phyloP scores from a whole-genome alignment of 1,140 invertebrate species.

The Aethina tumida region DNA sequence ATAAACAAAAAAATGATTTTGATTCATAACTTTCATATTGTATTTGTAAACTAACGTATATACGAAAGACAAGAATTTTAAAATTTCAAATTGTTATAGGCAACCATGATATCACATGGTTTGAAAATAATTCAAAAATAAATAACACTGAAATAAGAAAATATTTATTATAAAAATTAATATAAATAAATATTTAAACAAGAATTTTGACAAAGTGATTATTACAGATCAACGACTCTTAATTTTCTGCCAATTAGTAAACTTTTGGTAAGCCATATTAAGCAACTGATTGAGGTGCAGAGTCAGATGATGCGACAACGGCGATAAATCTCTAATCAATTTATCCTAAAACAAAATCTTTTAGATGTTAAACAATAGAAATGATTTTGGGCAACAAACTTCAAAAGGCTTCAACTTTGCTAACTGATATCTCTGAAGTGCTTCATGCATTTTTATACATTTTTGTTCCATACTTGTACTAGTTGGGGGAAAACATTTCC shows the following conservation, averaged over 20 bases:
- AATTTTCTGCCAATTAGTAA: slow-evolving; percentile 72
- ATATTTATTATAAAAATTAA: too few species aligned
- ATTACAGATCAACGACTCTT: slow-evolving; percentile 62
- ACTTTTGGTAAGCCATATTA: slow-evolving; percentile 73
- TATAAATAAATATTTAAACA: too few species aligned
- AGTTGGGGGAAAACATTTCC: slow-evolving; percentile 86
- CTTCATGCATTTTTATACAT: slow-evolving; percentile 75
- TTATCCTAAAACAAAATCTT: slow-evolving; percentile 49
- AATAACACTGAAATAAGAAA: too few species aligned
- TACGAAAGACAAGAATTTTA: too few species aligned
- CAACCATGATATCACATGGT: too few species aligned
- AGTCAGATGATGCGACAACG: slow-evolving; percentile 70
- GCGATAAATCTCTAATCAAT: slow-evolving; percentile 65
- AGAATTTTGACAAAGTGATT: slow-evolving; percentile 19
- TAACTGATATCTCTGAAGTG: slow-evolving; percentile 76
- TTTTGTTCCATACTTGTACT: slow-evolving; percentile 70
- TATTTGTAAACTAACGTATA: too few species aligned
- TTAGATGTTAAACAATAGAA: neutral
- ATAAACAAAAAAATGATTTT: too few species aligned
- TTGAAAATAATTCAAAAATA: too few species aligned
- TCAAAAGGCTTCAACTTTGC: slow-evolving; percentile 78
- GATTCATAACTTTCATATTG: too few species aligned
- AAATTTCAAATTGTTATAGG: too few species aligned
- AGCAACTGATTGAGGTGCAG: slow-evolving; percentile 78
- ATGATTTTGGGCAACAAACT: slow-evolving; percentile 37